phyloP scores from a whole-genome alignment of 2,797 vertebrate genomes.

The Hippopotamyrus pictus region DNA sequence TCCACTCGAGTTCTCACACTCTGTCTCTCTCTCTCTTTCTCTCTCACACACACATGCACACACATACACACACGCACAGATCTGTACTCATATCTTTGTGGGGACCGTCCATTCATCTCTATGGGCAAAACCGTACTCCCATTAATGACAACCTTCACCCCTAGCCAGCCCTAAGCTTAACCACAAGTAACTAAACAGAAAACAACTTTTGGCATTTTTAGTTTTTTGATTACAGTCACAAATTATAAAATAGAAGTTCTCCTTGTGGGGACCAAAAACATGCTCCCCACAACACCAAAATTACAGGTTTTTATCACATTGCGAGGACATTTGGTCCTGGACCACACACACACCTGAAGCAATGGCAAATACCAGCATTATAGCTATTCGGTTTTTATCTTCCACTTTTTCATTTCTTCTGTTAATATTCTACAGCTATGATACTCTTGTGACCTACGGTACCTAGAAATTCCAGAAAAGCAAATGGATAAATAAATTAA shows the following conservation, averaged over 20 bases:
- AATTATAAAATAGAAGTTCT: neutral
- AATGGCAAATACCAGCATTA: neutral
- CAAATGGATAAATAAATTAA: neutral
- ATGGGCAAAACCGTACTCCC: neutral
- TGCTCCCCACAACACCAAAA: neutral
- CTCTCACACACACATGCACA: constrained; percentile 26
- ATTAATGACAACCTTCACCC: neutral
- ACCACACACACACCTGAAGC: neutral
- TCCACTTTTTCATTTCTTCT: neutral
- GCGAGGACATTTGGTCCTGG: neutral
- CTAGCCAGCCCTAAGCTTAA: neutral
- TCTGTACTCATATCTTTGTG: neutral
- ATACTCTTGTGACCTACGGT: neutral
- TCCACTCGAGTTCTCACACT: constrained; percentile 12
- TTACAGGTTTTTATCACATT: neutral
- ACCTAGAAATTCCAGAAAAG: neutral
- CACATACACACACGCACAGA: neutral
- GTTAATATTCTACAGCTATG: neutral
- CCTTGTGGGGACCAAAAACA: neutral
- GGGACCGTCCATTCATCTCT: neutral
- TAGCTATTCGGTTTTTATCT: neutral
- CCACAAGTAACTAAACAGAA: neutral
- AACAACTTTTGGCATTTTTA: neutral
- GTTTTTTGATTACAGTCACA: neutral
- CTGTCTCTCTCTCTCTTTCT: neutral